Base-by-base conservation (phyloP, 30 jellyfish, hydroid and myxozoan species). In the Aurelia aurita complex sp. Pacific region DNA sequence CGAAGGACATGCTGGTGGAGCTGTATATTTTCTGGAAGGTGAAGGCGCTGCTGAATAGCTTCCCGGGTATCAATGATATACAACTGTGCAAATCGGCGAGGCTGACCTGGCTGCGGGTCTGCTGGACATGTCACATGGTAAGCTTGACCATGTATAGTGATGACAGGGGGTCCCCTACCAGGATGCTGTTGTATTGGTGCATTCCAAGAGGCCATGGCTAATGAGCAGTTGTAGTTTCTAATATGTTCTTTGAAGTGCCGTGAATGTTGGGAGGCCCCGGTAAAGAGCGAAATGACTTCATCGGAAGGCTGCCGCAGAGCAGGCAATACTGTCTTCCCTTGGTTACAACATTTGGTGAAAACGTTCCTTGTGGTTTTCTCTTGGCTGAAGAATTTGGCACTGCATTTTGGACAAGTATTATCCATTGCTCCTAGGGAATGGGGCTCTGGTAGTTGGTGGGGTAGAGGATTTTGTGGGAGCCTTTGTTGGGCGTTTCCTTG, bases 191-290 rank as follows among this genome's bases (percentile, higher is more conserved):
- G 40, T 18, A 81, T 12, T 51, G 83, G 42, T 16, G 91, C 91
- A 67, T 68, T 67, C 84, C 84, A 81, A 69, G 91, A 81, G 10
- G 91, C 91, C 91, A 81, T 81, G 17, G 86, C 66, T 74, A 81
- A 5, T 14, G 85, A 84, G 9, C 86, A 64, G 36, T 82, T 82
- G 79, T 60, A 82, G 14, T 69, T 38, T 7, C 92, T 42, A 53
- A 82, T 82, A 46, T 81, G 40, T 52, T 81, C 61, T 34, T 52
- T 29, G 77, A 55, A 77, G 80, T 77, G 85, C 9, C 74, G n/a
- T n/a, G n/a, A n/a, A n/a, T n/a, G n/a, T n/a, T n/a, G n/a, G n/a
- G n/a, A n/a, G n/a, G n/a, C n/a, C n/a, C n/a, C n/a, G n/a, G n/a
- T n/a, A n/a, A n/a, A n/a, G n/a, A n/a, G n/a, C n/a, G 29, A 23